Percentiles rank a stretch among this genome's conserved stretches.
Evolutionary conservation across 2,113 vertebrate species (phyloP).

Genomic region (Saimiri boliviensis): DNA sequence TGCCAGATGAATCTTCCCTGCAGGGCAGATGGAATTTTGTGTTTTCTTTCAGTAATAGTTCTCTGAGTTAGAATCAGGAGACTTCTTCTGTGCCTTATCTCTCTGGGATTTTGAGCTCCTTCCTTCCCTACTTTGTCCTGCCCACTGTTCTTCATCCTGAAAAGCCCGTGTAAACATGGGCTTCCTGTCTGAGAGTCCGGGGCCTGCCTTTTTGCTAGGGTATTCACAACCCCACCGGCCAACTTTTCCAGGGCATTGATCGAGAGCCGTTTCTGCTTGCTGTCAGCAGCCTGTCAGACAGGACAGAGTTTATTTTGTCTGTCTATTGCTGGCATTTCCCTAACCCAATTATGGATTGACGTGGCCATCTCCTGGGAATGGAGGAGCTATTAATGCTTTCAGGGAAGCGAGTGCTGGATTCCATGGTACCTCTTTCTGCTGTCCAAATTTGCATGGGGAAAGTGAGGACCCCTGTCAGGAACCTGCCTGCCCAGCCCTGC

Average conservation of each 20-base stretch:
- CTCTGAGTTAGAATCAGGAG: neutral
- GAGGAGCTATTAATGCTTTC: neutral
- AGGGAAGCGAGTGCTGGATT: neutral
- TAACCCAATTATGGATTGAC: neutral
- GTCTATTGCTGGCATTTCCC: neutral
- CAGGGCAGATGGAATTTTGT: neutral
- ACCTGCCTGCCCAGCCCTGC: neutral
- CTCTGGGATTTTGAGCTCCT: neutral
- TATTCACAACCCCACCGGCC: rapidly evolving
- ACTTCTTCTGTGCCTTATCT: neutral
- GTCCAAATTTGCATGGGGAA: neutral
- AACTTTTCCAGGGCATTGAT: neutral
- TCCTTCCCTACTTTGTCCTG: rapidly evolving
- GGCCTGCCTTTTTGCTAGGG: neutral
- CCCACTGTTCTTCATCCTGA: neutral
- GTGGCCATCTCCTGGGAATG: neutral
- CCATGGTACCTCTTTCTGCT: neutral
- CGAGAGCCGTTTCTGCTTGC: neutral
- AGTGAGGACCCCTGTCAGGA: too few relatives aligned
- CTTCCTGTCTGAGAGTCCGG: neutral
- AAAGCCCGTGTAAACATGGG: neutral
- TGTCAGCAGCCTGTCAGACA: neutral
- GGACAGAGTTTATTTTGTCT: neutral
- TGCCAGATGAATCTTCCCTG: neutral
- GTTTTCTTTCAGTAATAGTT: neutral